Percentiles rank a stretch among this genome's conserved stretches.
phyloP scores from a whole-genome alignment of 2,113 vertebrate species.

The Oreamnos americanus region DNA sequence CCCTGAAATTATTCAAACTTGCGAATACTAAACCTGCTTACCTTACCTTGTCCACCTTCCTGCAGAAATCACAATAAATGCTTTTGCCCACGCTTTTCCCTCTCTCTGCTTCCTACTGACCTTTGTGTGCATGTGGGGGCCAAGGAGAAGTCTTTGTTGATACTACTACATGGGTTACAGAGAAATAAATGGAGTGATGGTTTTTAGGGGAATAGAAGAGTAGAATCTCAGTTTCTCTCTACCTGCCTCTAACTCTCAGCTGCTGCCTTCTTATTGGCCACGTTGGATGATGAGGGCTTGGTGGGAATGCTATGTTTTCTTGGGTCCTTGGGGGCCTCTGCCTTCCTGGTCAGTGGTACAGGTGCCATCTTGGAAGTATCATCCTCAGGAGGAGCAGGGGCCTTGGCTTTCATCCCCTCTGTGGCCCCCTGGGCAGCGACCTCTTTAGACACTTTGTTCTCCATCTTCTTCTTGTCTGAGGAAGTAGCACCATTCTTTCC shows the following conservation, averaged over 20 bases:
- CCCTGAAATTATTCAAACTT: background rate
- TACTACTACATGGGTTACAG: constrained; percentile 27
- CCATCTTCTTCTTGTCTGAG: background rate
- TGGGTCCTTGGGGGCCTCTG: background rate
- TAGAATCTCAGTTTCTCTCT: background rate
- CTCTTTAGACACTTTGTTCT: background rate
- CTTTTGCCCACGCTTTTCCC: background rate
- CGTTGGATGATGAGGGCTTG: background rate
- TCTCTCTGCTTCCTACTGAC: background rate
- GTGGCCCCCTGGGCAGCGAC: background rate
- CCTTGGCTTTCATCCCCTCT: background rate
- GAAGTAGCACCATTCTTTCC: background rate
- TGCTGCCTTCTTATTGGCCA: background rate
- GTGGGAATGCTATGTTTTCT: background rate
- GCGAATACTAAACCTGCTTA: background rate
- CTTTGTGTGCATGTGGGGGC: background rate
- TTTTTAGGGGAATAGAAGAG: background rate
- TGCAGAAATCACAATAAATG: background rate
- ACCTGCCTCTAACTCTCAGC: background rate
- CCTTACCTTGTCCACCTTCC: background rate
- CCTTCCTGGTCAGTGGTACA: background rate
- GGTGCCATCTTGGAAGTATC: background rate
- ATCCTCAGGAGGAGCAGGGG: background rate
- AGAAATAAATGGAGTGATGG: background rate
- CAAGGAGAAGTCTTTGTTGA: background rate